Conservation (phyloP, 2,888 invertebrate genomes). For the Glaucopsyche alexis region DNA sequence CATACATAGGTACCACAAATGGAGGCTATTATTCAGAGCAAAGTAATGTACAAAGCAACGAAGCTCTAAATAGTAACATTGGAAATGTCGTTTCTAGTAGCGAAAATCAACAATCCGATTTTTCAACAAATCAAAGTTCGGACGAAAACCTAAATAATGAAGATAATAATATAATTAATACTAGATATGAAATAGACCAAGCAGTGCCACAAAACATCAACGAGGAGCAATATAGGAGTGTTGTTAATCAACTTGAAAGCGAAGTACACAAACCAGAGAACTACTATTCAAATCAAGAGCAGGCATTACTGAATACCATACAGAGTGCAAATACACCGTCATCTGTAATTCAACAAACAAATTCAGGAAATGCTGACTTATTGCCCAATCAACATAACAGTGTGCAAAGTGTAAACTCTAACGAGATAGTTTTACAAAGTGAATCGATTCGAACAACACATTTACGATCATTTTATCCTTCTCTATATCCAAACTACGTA, state of each 20-base stretch:
- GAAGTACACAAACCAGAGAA: background rate
- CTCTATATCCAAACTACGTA: background rate
- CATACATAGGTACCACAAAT: background rate
- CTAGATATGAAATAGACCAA: constrained; percentile 7
- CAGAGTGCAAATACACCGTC: background rate
- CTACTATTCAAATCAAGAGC: background rate
- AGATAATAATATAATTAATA: background rate
- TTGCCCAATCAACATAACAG: background rate
- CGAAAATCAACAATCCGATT: background rate
- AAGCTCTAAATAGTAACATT: background rate
- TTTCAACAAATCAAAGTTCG: background rate
- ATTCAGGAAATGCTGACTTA: background rate
- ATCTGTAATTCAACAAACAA: background rate
- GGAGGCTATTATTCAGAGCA: background rate
- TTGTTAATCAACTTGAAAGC: background rate
- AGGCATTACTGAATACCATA: background rate
- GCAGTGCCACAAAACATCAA: background rate
- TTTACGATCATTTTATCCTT: background rate
- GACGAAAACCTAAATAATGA: background rate
- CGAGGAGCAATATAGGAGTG: constrained; percentile 5
- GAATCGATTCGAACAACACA: constrained; percentile 6
- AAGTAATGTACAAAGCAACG: background rate
- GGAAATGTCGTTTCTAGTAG: background rate
- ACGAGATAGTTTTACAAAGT: background rate
- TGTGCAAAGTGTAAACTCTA: background rate